These are phyloP conservation scores for Bursaphelenchus okinawaensis DNA, from an alignment of 2,888 invertebrate genomes.

Conservation along the genomic window DNA sequence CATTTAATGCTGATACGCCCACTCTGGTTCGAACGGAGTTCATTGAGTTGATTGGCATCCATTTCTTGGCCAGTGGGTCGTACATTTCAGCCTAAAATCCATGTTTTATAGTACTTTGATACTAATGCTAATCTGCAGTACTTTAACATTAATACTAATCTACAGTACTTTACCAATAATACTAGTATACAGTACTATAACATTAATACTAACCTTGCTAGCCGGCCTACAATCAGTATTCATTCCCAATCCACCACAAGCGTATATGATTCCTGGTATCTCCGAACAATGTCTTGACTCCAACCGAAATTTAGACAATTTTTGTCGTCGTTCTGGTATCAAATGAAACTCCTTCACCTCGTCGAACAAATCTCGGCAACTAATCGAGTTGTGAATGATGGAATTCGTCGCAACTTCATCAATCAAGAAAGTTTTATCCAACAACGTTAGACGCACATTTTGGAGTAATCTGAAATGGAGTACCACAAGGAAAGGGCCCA, in stretches of 20 bases:
- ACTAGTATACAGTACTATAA: too few species aligned
- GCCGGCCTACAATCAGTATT: not conserved
- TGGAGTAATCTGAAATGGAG: constrained; percentile 66
- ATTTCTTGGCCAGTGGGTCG: constrained; percentile 65
- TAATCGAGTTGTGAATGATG: constrained; percentile 67
- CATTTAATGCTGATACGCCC: constrained; percentile 76
- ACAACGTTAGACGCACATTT: constrained; percentile 72
- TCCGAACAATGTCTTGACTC: not conserved
- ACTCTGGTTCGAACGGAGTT: constrained; percentile 73
- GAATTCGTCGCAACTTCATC: constrained; percentile 59
- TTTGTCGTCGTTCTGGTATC: constrained; percentile 72
- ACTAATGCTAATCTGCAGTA: too few species aligned
- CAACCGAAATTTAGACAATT: not conserved
- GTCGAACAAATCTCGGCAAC: constrained; percentile 64
- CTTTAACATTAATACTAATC: too few species aligned
- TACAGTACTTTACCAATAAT: too few species aligned
- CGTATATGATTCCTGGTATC: constrained; percentile 72
- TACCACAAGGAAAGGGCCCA: too few species aligned
- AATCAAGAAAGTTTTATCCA: constrained; percentile 75
- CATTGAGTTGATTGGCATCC: constrained; percentile 69
- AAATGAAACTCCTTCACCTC: constrained; percentile 81
- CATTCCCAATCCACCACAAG: constrained; percentile 74
- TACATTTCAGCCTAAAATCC: constrained; percentile 79
- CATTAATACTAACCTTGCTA: too few species aligned
- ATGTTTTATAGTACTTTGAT: too few species aligned